These are phyloP conservation scores for Calameuta idolon DNA, from an alignment of 2,888 invertebrate species.

Conservation along the genomic window DNA sequence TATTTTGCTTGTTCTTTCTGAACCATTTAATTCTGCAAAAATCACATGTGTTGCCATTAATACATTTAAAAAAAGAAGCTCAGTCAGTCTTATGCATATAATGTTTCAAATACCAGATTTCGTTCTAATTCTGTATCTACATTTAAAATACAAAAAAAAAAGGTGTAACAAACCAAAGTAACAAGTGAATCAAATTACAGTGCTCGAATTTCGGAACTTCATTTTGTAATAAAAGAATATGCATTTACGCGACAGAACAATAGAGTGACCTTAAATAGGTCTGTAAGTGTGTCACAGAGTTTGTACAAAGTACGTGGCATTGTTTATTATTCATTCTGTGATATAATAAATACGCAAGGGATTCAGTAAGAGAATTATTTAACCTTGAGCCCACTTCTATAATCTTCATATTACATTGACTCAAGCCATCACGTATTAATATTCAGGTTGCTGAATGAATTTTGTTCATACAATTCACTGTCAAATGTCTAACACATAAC, in stretches of 20 bases:
- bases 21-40: not conserved
- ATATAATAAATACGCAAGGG: not conserved
- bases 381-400: not conserved
- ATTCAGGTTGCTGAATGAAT: not conserved
- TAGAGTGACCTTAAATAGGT: not conserved
- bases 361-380: not conserved
- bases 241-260: not conserved
- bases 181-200: not conserved
- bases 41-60: not conserved
- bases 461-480: not conserved
- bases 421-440: not conserved
- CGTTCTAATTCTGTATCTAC: no score
- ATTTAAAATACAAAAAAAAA: not conserved
- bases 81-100: not conserved
- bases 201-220: not conserved
- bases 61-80: not conserved
- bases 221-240: not conserved
- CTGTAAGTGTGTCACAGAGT: not conserved
- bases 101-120: no score
- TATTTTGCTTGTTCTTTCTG: not conserved
- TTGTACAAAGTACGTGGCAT: not conserved
- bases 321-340: not conserved
- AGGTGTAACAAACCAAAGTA: not conserved
- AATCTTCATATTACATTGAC: not conserved
- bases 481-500: not conserved